These are phyloP conservation scores for Acipenser transmontanus DNA, from an alignment of 2,797 vertebrate species.

Conservation along the genomic window DNA sequence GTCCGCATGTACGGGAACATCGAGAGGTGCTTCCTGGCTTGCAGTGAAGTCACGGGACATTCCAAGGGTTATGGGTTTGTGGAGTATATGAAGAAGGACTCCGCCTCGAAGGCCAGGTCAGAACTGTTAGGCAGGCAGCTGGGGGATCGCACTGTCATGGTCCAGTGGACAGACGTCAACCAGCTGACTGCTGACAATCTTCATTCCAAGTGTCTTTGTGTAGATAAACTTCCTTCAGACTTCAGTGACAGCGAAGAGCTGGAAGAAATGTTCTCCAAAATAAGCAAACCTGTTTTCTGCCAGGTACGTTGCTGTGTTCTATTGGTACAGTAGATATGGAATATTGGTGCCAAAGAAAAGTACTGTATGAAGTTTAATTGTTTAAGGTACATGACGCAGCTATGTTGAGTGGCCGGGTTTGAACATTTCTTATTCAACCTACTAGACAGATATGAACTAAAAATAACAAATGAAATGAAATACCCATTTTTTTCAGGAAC, in stretches of 20 bases:
- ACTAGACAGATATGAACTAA: too few species aligned
- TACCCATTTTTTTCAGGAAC: too few species aligned
- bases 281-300: slow-evolving; percentile 88
- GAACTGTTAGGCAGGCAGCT: slow-evolving; percentile 83
- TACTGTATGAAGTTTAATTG: too few species aligned
- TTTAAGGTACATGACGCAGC: too few species aligned
- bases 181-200: slow-evolving; percentile 84
- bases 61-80: slow-evolving; percentile 97
- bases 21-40: slow-evolving; percentile 90
- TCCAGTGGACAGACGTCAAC: slow-evolving; percentile 96
- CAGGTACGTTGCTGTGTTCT: slow-evolving; percentile 68
- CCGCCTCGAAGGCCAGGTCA: slow-evolving; percentile 83
- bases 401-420: too few species aligned
- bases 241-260: slow-evolving; percentile 76
- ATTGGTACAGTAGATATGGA: not conserved
- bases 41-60: slow-evolving; percentile 80
- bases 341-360: too few species aligned
- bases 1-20: slow-evolving; percentile 86
- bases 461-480: too few species aligned
- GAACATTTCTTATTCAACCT: too few species aligned
- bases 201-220: slow-evolving; percentile 91
- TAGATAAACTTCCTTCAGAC: slow-evolving; percentile 80
- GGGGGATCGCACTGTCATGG: slow-evolving; percentile 76
- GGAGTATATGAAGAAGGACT: slow-evolving; percentile 98
- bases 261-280: slow-evolving; percentile 72